Conservation (phyloP, 2,113 vertebrate species). For the Mixornis gularis region DNA sequence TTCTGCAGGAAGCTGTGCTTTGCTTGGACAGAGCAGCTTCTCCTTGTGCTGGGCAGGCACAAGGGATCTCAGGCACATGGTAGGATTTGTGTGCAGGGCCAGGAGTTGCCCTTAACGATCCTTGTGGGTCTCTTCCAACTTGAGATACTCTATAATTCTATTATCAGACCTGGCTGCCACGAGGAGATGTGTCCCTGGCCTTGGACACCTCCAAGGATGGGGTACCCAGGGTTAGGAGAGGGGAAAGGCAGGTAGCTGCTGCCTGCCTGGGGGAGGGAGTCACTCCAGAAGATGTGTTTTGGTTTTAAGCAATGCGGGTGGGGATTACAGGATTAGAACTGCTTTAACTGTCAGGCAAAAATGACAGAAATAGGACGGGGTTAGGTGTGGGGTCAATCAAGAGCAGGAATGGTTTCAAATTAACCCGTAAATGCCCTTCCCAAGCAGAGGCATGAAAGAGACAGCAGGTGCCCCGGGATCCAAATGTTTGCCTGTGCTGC, state of each 20-base stretch:
- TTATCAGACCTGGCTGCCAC: not conserved
- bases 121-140: not conserved
- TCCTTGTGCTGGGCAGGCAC: not conserved
- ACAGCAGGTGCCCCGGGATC: not conserved
- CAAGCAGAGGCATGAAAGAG: not conserved
- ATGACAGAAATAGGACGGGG: constrained; percentile 32
- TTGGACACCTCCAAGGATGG: not conserved
- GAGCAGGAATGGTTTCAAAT: not conserved
- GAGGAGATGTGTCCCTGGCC: not conserved
- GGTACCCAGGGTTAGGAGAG: not conserved
- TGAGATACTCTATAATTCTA: not conserved
- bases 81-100: not conserved
- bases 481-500: fast-evolving
- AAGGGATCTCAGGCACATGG: not conserved
- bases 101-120: not conserved
- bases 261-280: not conserved
- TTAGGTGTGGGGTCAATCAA: not conserved
- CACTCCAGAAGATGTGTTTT: not conserved
- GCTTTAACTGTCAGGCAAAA: constrained; percentile 26
- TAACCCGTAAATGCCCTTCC: not conserved
- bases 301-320: not conserved
- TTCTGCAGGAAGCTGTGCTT: not conserved
- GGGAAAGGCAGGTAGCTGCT: not conserved
- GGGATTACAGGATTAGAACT: constrained; percentile 50
- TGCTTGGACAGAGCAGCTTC: not conserved